These are phyloP conservation scores for Poeciliopsis gracilis DNA, from an alignment of 2,797 vertebrate genomes.

Conservation along the genomic window DNA sequence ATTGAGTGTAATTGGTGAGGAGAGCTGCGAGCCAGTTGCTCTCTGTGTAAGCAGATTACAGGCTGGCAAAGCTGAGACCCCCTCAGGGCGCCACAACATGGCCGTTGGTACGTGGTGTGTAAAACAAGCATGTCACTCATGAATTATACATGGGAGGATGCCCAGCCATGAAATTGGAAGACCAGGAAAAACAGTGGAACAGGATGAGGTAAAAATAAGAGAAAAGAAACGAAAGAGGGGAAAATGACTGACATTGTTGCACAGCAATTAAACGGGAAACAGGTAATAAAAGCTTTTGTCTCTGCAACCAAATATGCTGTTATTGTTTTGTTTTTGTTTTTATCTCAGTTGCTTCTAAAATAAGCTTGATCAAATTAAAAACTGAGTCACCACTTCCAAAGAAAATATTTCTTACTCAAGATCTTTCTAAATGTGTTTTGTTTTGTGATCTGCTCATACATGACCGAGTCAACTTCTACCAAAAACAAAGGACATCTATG, in stretches of 20 bases:
- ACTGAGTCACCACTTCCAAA: background rate
- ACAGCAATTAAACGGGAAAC: constrained; percentile 65
- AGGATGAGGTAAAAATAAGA: constrained; percentile 43
- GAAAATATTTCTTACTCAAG: constrained; percentile 3
- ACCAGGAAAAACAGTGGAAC: constrained; percentile 54
- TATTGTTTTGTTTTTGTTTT: background rate
- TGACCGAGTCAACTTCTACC: background rate
- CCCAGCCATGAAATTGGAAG: constrained; percentile 70
- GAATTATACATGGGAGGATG: constrained; percentile 78
- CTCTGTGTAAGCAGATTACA: constrained; percentile 77
- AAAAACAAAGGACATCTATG: background rate
- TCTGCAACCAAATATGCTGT: background rate
- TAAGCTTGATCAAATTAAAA: background rate
- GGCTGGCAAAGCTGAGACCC: constrained; percentile 69
- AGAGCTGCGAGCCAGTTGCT: constrained; percentile 67
- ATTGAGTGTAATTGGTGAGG: constrained; percentile 72
- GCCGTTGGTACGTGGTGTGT: constrained; percentile 73
- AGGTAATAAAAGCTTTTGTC: constrained; percentile 14
- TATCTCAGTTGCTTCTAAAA: background rate
- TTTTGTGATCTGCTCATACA: constrained; percentile 57
- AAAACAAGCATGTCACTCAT: constrained; percentile 78
- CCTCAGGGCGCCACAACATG: constrained; percentile 68
- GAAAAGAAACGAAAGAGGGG: constrained; percentile 22
- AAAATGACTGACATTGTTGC: constrained; percentile 36
- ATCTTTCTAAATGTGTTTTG: constrained; percentile 49